These are phyloP conservation scores for Mionectes olivaceus DNA, from an alignment of 2,797 vertebrate genomes.

Conservation along the genomic window DNA sequence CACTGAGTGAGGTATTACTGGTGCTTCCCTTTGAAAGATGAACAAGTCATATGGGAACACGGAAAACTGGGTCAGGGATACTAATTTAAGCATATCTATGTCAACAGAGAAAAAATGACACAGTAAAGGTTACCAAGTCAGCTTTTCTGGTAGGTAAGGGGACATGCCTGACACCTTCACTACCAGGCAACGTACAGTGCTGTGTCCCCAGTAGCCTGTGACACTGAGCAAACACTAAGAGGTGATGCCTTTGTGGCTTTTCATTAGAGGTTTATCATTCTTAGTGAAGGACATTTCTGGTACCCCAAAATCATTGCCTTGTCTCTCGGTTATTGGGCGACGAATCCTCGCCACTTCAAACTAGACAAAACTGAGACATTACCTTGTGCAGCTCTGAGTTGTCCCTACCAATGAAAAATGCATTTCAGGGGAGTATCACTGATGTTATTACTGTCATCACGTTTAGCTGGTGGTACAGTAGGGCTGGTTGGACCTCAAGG, in stretches of 20 bases:
- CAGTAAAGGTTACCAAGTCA: background rate
- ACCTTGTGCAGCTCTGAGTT: background rate
- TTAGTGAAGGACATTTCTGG: background rate
- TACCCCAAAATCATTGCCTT: background rate
- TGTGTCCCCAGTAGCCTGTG: background rate
- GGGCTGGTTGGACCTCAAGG: background rate
- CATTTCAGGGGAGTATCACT: background rate
- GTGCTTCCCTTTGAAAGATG: background rate
- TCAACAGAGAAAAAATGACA: background rate
- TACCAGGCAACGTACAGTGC: rapidly evolving
- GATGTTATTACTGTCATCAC: background rate
- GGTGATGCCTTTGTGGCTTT: background rate
- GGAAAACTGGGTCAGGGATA: background rate
- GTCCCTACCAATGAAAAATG: background rate
- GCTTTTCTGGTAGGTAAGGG: background rate
- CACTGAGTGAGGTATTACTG: rapidly evolving
- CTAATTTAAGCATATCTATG: background rate
- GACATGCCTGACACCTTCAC: background rate
- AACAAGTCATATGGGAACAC: background rate
- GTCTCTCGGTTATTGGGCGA: background rate
- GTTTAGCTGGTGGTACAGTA: background rate
- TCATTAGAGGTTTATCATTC: background rate
- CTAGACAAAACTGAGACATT: background rate
- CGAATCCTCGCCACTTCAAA: background rate
- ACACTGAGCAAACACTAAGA: background rate